Base-by-base conservation (phyloP, 2,888 invertebrate species). In the Xestia sexstrigata region DNA sequence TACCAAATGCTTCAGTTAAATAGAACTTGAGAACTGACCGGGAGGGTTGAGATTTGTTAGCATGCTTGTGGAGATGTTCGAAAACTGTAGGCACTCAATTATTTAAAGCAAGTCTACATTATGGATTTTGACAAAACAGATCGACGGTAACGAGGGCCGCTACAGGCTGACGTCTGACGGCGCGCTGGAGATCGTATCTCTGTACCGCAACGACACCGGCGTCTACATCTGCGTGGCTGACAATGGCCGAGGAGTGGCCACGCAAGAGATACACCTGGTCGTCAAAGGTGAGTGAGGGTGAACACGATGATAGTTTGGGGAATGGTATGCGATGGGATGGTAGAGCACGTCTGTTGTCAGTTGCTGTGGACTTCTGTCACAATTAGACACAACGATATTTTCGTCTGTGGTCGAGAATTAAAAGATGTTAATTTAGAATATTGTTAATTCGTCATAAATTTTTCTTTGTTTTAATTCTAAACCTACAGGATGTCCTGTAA, bases 161-260 rank as follows among this genome's bases (percentile, higher is more conserved):
- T 98, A 98, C 93, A 97, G 98, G 52, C 96, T 98, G 79, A 93
- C 97, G 62, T 96, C 97, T 0, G 98, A 98, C 89, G 98, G 98
- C 26, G 97, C 98, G 4, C 96, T 99, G 73, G 98, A 99, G 93
- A 99, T 99, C 82, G 97, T 98, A 26, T 98, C 98, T 62, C 97
- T 99, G 47, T 98, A 98, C 91, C 97, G 97, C 85, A 97, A 98
- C 74, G 99, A 99, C 94, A 97, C 98, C 42, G 99, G 99, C 58
- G 97, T 98, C 20, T 99, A 99, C 93, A 97, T 98, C 75, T 99
- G 99, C 91, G 97, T 98, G 15, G 99, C 99, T 1, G 98, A 98
- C 91, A 99, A 99, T 94, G 97, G 97, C 4, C 94, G 98, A 45
- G 98, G 98, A 30, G 94, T 97, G 70, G 97, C 98, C 23, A 97